A percentile compares a stretch with the other conserved stretches of the same genome.
Conservation (phyloP, 2,888 invertebrate genomes). For the Patella depressa region DNA sequence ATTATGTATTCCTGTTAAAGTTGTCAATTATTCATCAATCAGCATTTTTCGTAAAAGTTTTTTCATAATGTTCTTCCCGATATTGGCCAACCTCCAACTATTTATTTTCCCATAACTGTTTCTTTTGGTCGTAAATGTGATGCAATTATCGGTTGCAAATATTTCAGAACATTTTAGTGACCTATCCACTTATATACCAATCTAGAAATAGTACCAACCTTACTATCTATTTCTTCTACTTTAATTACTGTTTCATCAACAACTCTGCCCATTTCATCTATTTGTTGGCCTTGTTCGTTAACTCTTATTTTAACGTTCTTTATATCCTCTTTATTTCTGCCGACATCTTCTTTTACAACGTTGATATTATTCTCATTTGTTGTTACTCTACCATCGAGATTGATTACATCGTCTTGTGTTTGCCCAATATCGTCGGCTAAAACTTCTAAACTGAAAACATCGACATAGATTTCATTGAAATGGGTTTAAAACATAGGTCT, state of each 20-base stretch:
- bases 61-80: no score
- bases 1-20: no score
- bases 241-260: not conserved
- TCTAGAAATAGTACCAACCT: not conserved
- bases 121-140: no score
- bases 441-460: not conserved
- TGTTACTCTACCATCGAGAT: not conserved
- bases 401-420: not conserved
- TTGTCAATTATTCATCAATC: no score
- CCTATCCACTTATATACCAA: no score
- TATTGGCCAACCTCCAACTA: no score
- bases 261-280: not conserved
- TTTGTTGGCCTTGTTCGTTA: not conserved
- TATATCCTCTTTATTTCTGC: not conserved
- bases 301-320: not conserved
- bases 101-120: no score
- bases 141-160: no score
- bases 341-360: not conserved
- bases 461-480: no score
- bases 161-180: no score
- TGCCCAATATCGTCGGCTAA: not conserved
- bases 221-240: slow-evolving; percentile 7
- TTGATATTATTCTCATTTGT: not conserved
- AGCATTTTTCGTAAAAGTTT: no score
- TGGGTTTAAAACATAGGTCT: no score